Conservation (phyloP, 2,113 vertebrate genomes). For the Zapus hudsonius region DNA sequence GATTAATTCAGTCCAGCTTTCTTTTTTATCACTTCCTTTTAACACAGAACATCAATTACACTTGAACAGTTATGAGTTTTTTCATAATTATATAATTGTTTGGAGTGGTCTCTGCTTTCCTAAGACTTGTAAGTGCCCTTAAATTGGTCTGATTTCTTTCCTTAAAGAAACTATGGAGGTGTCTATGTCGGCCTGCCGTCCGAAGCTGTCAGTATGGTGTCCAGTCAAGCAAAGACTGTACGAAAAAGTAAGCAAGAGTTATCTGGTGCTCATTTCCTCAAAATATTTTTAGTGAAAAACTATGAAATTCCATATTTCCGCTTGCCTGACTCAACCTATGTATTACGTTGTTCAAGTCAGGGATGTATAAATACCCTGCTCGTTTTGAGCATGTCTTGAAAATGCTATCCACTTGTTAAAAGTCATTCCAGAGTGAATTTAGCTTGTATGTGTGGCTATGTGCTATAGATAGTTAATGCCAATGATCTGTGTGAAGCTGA, state of each 20-base stretch:
- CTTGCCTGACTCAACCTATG: background rate
- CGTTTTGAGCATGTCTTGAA: constrained; percentile 45
- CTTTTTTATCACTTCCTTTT: background rate
- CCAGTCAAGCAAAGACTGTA: constrained; percentile 90
- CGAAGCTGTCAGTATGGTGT: constrained; percentile 87
- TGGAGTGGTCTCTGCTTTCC: background rate
- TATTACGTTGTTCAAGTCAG: background rate
- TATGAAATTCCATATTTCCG: constrained; percentile 3
- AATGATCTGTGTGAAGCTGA: background rate
- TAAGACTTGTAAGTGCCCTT: background rate
- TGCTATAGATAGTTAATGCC: background rate
- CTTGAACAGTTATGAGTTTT: constrained; percentile 33
- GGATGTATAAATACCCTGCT: constrained; percentile 7
- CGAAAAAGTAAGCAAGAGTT: constrained; percentile 88
- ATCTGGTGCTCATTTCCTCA: background rate
- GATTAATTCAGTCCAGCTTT: background rate
- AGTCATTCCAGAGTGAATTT: constrained; percentile 49
- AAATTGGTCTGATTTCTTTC: constrained; percentile 12
- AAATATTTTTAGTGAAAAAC: background rate
- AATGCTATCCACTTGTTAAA: background rate
- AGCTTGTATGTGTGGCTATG: constrained; percentile 4
- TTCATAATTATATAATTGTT: background rate
- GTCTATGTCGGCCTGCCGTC: constrained; percentile 95
- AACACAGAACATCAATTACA: background rate
- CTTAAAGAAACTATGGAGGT: constrained; percentile 93